phyloP scores from a whole-genome alignment of 2,888 invertebrate species.

The Trichopria drosophilae region DNA sequence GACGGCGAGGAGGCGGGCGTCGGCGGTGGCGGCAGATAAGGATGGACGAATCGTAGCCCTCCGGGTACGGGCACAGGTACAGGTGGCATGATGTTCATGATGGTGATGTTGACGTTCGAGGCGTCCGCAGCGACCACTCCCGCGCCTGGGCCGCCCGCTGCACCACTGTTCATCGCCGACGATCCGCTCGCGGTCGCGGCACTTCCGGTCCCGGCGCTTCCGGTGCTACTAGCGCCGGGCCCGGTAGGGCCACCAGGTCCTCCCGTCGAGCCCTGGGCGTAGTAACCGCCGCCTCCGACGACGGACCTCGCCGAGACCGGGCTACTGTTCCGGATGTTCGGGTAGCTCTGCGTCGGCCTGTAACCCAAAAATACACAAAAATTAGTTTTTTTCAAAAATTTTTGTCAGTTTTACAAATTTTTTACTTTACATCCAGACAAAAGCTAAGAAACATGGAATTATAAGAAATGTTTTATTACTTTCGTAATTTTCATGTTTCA shows the following conservation, averaged over 20 bases:
- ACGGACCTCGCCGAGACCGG: constrained; percentile 51
- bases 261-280: constrained; percentile 45
- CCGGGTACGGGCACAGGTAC: constrained; percentile 60
- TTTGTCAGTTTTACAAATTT: too few relatives aligned
- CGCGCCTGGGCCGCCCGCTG: constrained; percentile 34
- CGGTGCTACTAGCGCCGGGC: constrained; percentile 32
- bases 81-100: constrained; percentile 34
- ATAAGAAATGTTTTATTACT: too few relatives aligned
- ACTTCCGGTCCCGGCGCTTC: constrained; percentile 29
- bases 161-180: constrained; percentile 36
- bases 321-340: constrained; percentile 50
- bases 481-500: too few relatives aligned
- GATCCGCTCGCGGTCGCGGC: constrained; percentile 23
- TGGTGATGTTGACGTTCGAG: constrained; percentile 32
- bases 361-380: too few relatives aligned
- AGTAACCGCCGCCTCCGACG: constrained; percentile 38
- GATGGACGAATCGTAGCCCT: constrained; percentile 54
- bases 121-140: neutral
- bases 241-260: constrained; percentile 26
- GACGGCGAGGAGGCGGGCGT: constrained; percentile 33
- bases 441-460: too few relatives aligned
- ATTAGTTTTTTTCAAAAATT: too few relatives aligned
- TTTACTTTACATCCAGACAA: too few relatives aligned
- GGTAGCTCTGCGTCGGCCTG: constrained; percentile 55
- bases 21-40: constrained; percentile 54